These are phyloP conservation scores for Brachyistius frenatus DNA, from an alignment of 2,113 vertebrate genomes.

Conservation along the genomic window DNA sequence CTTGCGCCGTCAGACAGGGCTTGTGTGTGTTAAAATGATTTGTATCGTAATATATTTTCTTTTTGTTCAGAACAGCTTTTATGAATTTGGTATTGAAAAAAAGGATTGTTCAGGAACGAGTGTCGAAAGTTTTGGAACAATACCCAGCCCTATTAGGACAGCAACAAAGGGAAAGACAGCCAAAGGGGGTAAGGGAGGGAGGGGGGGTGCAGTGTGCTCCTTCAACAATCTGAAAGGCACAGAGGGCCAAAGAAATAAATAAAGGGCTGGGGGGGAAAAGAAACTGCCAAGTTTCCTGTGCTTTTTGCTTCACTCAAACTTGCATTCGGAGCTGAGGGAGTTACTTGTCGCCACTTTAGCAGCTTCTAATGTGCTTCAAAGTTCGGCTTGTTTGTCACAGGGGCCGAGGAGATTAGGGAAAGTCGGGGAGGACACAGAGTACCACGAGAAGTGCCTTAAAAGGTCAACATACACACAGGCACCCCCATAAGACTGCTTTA, in stretches of 20 bases:
- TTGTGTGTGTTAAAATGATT: too few species aligned
- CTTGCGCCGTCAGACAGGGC: too few species aligned
- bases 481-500: conserved; percentile 70
- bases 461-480: conserved; percentile 59
- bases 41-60: too few species aligned
- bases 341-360: conserved; percentile 65
- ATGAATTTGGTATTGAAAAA: too few species aligned
- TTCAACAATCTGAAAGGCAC: conserved; percentile 75
- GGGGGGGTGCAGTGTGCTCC: conserved; percentile 57
- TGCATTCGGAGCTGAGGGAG: conserved; percentile 51
- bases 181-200: conserved; percentile 10
- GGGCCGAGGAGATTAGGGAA: conserved; percentile 33
- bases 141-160: not conserved
- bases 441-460: conserved; percentile 65
- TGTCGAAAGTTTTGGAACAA: too few species aligned
- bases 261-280: conserved; percentile 17
- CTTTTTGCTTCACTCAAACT: conserved; percentile 66
- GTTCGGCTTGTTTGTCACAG: conserved; percentile 56
- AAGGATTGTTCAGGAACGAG: too few species aligned
- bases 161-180: conserved; percentile 35
- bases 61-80: too few species aligned
- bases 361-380: conserved; percentile 76
- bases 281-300: conserved; percentile 77
- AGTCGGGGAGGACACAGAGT: conserved; percentile 45
- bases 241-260: conserved; percentile 58